Base-by-base conservation (phyloP, 2,888 invertebrate genomes). In the Ashinkailepas kermadecensis region DNA sequence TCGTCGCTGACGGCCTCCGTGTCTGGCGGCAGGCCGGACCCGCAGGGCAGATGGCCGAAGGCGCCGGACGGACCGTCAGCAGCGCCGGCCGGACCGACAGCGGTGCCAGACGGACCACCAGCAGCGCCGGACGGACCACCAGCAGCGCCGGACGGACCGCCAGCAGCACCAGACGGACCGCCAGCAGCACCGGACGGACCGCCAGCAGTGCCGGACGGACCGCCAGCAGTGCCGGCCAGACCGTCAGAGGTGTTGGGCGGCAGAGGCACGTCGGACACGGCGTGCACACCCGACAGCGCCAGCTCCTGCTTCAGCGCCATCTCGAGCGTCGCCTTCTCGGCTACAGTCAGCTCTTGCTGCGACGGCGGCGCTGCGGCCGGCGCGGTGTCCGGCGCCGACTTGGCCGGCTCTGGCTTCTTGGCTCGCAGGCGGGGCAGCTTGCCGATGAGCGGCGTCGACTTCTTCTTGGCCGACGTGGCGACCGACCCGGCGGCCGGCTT, bases 1-100 rank as follows among this genome's bases (percentile, higher is more conserved):
- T 74, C 74, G 54, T 74, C 74, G 54, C 74, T 74, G 74, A 74
- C 56, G 74, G 74, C 54, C 21, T 74, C 74, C 56, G 74, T 74
- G 54, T 56, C 54, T 0, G 70, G 39, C 67, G 23, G 18, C 18
- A 11, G 25, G 13, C 12, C 67, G 59, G 59, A 2, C 4, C 59
- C 12, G 59, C 65, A 11, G 39, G 39, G 39, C 2, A 39, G 39
- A 39, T 4, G 39, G 39, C 39, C 39, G 39, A 39, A 39, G 39
- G 65, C 65, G 23, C 21, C 65, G 10, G 21, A 6, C 10, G n/a
- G 10, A 10, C n/a, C 65, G 23, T 3, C n/a, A n/a, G 65, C 65
- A 10, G 65, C 4, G 39, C 39, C 23, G 7, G 65, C 21, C n/a
- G 1, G 21, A 8, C n/a, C n/a, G 3, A 15, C 2, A 56, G 56